Conservation (phyloP, 1,140 invertebrate genomes). For the Achroia grisella region DNA sequence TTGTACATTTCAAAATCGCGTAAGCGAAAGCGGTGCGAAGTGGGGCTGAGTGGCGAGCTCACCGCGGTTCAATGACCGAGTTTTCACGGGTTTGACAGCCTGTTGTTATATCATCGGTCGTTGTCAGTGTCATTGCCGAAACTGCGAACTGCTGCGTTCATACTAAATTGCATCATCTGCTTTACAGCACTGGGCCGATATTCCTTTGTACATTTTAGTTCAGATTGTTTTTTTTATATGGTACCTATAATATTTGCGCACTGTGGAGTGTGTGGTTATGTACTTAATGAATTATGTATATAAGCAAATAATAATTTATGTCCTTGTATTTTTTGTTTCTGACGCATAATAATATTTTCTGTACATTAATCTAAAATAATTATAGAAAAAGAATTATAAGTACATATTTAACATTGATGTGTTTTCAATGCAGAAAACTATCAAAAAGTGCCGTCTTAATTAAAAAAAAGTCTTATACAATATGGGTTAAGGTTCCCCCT, state of each 20-base stretch:
- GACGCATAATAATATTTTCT: slow-evolving; percentile 4
- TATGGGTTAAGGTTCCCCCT: too few relatives aligned
- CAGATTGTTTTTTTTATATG: background rate
- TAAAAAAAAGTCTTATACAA: too few relatives aligned
- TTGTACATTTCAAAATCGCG: slow-evolving; percentile 55
- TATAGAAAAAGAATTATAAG: too few relatives aligned
- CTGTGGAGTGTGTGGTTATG: slow-evolving; percentile 13
- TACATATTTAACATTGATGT: too few relatives aligned
- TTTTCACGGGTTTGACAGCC: slow-evolving; percentile 74
- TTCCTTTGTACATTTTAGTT: slow-evolving; percentile 25
- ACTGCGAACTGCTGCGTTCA: slow-evolving; percentile 29
- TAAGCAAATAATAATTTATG: slow-evolving; percentile 12
- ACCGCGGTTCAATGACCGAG: slow-evolving; percentile 70
- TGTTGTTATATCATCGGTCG: slow-evolving; percentile 73
- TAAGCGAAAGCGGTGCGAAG: slow-evolving; percentile 46
- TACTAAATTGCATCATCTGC: slow-evolving; percentile 50
- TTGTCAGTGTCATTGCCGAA: slow-evolving; percentile 75
- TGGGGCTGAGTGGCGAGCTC: slow-evolving; percentile 33
- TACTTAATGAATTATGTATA: background rate
- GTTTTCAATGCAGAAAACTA: too few relatives aligned
- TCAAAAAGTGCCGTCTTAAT: too few relatives aligned
- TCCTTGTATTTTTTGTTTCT: background rate
- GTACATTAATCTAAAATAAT: slow-evolving; percentile 1
- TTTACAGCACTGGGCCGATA: slow-evolving; percentile 28
- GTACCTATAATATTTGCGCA: slow-evolving; percentile 33